Evolutionary conservation across 2,113 vertebrate genomes (phyloP).

Genomic region (rat (Rattus norvegicus)): DNA sequence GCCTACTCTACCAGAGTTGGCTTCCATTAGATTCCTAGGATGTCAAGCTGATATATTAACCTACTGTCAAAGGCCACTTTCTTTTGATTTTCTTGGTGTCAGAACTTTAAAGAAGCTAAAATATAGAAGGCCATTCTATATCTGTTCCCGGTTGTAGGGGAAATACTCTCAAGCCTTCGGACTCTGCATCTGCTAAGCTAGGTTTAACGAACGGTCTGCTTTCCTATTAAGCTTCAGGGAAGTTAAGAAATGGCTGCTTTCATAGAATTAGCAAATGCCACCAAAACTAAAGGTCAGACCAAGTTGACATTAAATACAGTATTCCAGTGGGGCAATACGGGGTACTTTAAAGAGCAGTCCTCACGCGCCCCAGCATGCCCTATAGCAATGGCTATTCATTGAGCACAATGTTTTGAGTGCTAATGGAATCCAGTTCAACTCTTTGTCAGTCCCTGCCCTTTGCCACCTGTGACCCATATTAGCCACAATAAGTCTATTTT

Average conservation of each 20-base stretch:
- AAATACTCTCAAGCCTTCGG: not conserved
- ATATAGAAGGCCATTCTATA: not conserved
- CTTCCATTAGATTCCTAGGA: not conserved
- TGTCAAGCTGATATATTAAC: not conserved
- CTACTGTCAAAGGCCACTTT: slow-evolving; percentile 14
- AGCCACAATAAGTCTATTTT: slow-evolving; percentile 19
- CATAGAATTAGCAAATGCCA: slow-evolving; percentile 72
- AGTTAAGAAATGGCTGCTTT: slow-evolving; percentile 47
- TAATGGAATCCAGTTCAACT: slow-evolving; percentile 34
- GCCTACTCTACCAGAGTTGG: not conserved
- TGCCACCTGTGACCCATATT: slow-evolving; percentile 42
- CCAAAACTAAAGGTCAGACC: slow-evolving; percentile 68
- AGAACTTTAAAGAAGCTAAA: slow-evolving; percentile 51
- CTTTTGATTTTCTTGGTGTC: slow-evolving; percentile 11
- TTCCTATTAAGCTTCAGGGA: slow-evolving; percentile 38
- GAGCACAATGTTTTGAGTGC: not conserved
- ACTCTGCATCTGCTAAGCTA: not conserved
- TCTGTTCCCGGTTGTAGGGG: not conserved
- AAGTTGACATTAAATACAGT: slow-evolving; percentile 63
- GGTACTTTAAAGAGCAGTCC: slow-evolving; percentile 36
- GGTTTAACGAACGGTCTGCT: slow-evolving; percentile 17
- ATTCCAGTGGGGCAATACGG: slow-evolving; percentile 16
- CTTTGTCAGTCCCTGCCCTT: slow-evolving; percentile 5
- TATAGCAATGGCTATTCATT: slow-evolving; percentile 27
- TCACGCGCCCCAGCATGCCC: not conserved